Evolutionary conservation across 2,888 invertebrate species (phyloP), one percentile per base, ranked within the genome.

Genomic region (Onthophagus sagittarius): DNA sequence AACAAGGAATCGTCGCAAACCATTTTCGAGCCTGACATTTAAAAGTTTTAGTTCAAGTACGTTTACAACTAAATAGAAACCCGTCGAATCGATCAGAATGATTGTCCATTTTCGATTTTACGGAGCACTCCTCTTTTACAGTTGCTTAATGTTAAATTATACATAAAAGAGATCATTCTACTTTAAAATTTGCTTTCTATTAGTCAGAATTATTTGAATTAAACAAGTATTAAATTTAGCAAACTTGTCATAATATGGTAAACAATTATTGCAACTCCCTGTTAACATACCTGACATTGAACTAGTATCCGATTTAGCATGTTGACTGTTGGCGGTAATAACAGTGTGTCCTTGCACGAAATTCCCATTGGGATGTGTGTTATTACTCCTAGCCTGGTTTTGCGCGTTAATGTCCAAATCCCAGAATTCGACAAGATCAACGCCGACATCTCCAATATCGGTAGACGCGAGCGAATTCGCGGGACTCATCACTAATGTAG

Each of bases 371-470:
- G 72, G 75, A 62, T 74, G 72, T 15, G 73, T 70, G 75, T 74
- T 78, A 23, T 23, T 23, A 53, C 39, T 53, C 72, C 77, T 76
- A 3, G 78, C 79, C 77, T 83, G 83, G 75, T 83, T 83, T 77
- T 83, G 87, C 76, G 85, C 85, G 81, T 89, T 89, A 72, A 90
- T 83, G 81, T 90, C 90, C 81, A 90, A 83, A 81, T 94, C 93
- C 95, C 95, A 95, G 79, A 95, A 88, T 82, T 94, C 95, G 11
- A 75, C 75, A 77, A 94, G 88, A 81, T 94, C 93, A 76, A 93
- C 93, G 5, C 23, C 23, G 23, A 23, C 23, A 78, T 88, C 88
- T 76, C 90, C 91, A 84, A 93, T 93, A 79, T 93, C 93, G 15
- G 93, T 91, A 78, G 93, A 93, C 77, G 90, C 90, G 77, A 93